Conservation (phyloP, 2,888 invertebrate genomes). For the Clistopyga incitator region DNA sequence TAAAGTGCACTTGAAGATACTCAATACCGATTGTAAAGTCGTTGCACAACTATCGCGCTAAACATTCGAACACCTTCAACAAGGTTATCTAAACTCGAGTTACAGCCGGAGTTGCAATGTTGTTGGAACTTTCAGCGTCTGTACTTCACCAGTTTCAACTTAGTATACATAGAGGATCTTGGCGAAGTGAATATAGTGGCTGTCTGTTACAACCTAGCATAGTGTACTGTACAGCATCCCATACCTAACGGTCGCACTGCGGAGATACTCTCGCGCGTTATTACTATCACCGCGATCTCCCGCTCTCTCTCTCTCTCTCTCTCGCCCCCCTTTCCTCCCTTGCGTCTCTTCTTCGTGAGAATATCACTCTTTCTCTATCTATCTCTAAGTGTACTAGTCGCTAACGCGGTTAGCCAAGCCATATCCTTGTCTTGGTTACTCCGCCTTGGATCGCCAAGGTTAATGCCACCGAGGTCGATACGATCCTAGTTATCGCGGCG, state of each 20-base stretch:
- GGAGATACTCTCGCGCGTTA: slow-evolving; percentile 39
- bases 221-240: slow-evolving; percentile 65
- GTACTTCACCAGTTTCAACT: slow-evolving; percentile 57
- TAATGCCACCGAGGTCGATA: slow-evolving; percentile 75
- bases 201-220: slow-evolving; percentile 41
- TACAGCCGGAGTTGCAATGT: slow-evolving; percentile 32
- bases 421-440: slow-evolving; percentile 23
- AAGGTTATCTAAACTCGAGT: slow-evolving; percentile 48
- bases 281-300: slow-evolving; percentile 50
- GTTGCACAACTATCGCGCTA: slow-evolving; percentile 2
- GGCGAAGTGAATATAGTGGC: slow-evolving; percentile 39
- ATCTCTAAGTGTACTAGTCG: slow-evolving; percentile 49
- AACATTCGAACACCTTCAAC: slow-evolving; percentile 23
- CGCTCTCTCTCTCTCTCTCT: slow-evolving; percentile 32
- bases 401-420: slow-evolving; percentile 51
- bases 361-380: slow-evolving; percentile 31
- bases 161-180: slow-evolving; percentile 40
- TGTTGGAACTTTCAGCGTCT: slow-evolving; percentile 68
- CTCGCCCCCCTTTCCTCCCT: slow-evolving; percentile 24
- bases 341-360: slow-evolving; percentile 15
- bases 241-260: slow-evolving; percentile 77
- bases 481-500: slow-evolving; percentile 66
- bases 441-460: slow-evolving; percentile 74
- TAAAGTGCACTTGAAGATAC: background rate
- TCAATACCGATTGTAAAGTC: slow-evolving; percentile 4